Base-by-base conservation (phyloP, 2,113 vertebrate species). In the Sinocyclocheilus anophthalmus region DNA sequence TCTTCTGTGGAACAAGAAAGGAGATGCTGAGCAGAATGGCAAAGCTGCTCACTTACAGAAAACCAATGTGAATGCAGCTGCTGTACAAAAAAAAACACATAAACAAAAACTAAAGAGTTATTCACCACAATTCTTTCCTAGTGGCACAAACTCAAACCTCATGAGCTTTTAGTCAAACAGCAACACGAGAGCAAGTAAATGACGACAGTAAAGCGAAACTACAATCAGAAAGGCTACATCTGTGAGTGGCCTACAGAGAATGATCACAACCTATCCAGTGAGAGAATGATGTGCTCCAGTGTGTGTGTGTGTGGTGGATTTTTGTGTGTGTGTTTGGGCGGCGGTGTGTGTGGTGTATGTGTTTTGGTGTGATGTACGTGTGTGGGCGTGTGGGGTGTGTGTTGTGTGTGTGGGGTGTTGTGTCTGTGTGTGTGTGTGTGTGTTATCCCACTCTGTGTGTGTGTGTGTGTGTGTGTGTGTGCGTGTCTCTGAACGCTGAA, bases 351-450 rank as follows among this genome's bases (percentile, higher is more conserved):
- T 76, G 26, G 26, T 26, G 26, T 26, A 26, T 26, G 26, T 26
- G 26, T 26, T 1, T 26, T 1, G 1, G 26, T 26, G 50, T 4
- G 50, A 4, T 85, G 53, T 61, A 13, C 3, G 73, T 78, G 80
- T 57, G 89, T 88, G 65, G 65, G 67, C 69, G 82, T 67, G 22
- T n/a, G 53, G n/a, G n/a, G n/a, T 57, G 30, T 30, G 30, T 30
- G 30, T 30, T 30, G 30, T 2, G 30, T 2, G 50, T 14, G 50
- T 14, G 50, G n/a, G n/a, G n/a, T n/a, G n/a, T n/a, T 16, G 50
- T 53, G 50, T 4, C 1, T 45, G 42, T 16, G 50, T 16, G 14
- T 16, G 50, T 53, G 50, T 16, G 50, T 76, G 42, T 45, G 42
- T 10, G 73, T n/a, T n/a, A n/a, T n/a, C n/a, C n/a, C n/a, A n/a